Conservation (phyloP, 2,113 vertebrate species). For the Oryzias celebensis region DNA sequence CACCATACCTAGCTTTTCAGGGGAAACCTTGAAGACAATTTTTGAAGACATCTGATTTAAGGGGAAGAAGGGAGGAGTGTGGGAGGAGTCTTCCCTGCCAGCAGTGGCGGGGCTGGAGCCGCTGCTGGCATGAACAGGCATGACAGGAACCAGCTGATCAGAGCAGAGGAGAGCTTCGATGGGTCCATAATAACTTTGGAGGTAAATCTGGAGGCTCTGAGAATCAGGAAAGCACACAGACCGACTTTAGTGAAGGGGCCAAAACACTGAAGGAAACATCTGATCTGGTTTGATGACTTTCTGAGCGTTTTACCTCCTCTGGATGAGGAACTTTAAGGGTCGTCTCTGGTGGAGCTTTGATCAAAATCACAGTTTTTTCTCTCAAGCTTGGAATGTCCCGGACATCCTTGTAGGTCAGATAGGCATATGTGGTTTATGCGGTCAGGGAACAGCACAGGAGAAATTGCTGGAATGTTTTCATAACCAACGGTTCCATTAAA, state of each 20-base stretch:
- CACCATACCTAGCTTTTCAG: not conserved
- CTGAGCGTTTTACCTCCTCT: slow-evolving; percentile 80
- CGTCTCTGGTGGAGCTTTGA: slow-evolving; percentile 94
- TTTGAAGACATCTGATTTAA: slow-evolving; percentile 44
- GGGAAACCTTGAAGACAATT: slow-evolving; percentile 44
- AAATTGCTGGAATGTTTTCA: not conserved
- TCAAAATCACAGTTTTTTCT: slow-evolving; percentile 94
- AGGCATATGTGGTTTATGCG: slow-evolving; percentile 82
- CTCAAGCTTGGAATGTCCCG: slow-evolving; percentile 85
- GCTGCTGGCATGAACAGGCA: slow-evolving; percentile 69
- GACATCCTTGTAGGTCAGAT: slow-evolving; percentile 92
- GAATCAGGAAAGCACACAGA: not conserved
- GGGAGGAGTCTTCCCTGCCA: not conserved
- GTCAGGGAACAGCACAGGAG: slow-evolving; percentile 74
- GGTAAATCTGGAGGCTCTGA: slow-evolving; percentile 89
- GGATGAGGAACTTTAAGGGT: slow-evolving; percentile 93
- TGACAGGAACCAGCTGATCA: slow-evolving; percentile 79
- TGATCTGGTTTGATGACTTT: not conserved
- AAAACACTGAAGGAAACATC: not conserved
- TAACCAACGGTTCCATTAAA: no score
- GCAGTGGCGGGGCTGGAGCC: not conserved
- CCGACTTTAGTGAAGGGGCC: not conserved
- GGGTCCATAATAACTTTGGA: slow-evolving; percentile 90
- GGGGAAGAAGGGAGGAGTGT: not conserved
- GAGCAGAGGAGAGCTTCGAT: slow-evolving; percentile 93